Evolutionary conservation across 1,140 invertebrate genomes (phyloP), one percentile per base, ranked within the genome.

Genomic region (Drosophila lacertosa): DNA sequence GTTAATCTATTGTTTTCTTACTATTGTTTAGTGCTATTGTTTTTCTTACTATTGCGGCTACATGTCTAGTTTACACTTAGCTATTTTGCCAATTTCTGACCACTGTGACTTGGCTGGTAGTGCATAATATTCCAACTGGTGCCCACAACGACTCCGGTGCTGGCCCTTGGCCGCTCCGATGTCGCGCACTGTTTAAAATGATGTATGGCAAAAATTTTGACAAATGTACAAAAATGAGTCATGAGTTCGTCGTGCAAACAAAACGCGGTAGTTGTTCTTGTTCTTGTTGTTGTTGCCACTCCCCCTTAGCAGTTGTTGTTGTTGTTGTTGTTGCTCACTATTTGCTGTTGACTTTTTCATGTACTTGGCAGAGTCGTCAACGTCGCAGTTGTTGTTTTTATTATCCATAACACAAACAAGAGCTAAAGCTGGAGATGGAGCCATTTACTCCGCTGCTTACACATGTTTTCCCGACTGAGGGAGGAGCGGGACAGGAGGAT

Each of bases 161-260:
- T 42, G 50, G 33, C 67, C 54, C 54, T 59, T 70, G 40, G 50
- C 71, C 53, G 22, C 74, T 42, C 15, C 55, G 22, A 51, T 62
- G 39, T 48, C 47, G 65, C 53, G 58, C 73, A 67, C 74, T 81
- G 89, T 89, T 89, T 84, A 74, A 89, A 82, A 89, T 89, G 86
- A 89, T 89, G 81, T 74, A 89, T 89, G 68, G 81, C 86, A 57
- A 75, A 79, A 82, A 89, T 84, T 89, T 89, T 89, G 86, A 89
- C 86, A 89, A 89, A 89, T 90, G 86, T 79, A 89, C 81, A 86
- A 89, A 89, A 89, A 88, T 89, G 86, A 89, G 86, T 89, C 86
- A 89, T 89, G 86, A 89, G 84, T 73, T 75, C 68, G 82, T 84
- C 69, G 68, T 72, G 60, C 80, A 83, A 83, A 83, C 80, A 83